Evolutionary conservation across 1,140 invertebrate species (phyloP), one percentile per base, ranked within the genome.

Genomic region (Leptestheria dahalacensis): DNA sequence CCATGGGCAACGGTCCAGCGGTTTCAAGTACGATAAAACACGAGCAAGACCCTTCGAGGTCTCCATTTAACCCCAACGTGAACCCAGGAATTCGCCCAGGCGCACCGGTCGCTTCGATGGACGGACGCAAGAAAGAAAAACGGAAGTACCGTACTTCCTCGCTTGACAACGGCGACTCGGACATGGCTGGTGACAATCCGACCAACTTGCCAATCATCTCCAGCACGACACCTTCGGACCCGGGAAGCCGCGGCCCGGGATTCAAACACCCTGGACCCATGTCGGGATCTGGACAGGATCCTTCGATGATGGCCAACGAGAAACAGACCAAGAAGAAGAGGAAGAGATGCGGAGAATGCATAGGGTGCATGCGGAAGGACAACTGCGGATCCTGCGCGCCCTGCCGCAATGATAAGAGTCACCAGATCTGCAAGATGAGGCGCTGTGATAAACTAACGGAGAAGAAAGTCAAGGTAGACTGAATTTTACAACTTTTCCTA

Each of bases 341-440:
- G 61, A 94, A 95, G 71, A 79, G 91, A 18, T 95, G 91, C 72
- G 91, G 91, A 48, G 90, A 93, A 72, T 94, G 91, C 73, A 84
- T 90, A 65, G 91, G 91, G 1, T 95, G 91, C 73, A 88, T 92
- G 67, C 78, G 87, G 48, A 95, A 95, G 73, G 90, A 93, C 75
- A 95, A 95, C 73, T 95, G 91, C 73, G 90, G 89, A 46, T 88
- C 91, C 67, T 94, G 91, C 75, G 91, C 91, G 3, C 91, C 91
- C 0, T 95, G 91, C 73, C 77, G 88, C 48, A 91, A 91, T 74
- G 88, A 91, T 70, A 92, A 91, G 74, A 91, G 87, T 65, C 91
- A 95, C 73, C 91, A 95, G 73, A 94, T 95, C 67, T 95, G 91
- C 78, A 95, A 95, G 77, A 89, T 92, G 79, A 77, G 91, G 59